Percentiles rank a stretch among this genome's conserved stretches.
These are phyloP conservation scores for Apis dorsata DNA, from an alignment of 1,140 invertebrate species.

Conservation along the genomic window DNA sequence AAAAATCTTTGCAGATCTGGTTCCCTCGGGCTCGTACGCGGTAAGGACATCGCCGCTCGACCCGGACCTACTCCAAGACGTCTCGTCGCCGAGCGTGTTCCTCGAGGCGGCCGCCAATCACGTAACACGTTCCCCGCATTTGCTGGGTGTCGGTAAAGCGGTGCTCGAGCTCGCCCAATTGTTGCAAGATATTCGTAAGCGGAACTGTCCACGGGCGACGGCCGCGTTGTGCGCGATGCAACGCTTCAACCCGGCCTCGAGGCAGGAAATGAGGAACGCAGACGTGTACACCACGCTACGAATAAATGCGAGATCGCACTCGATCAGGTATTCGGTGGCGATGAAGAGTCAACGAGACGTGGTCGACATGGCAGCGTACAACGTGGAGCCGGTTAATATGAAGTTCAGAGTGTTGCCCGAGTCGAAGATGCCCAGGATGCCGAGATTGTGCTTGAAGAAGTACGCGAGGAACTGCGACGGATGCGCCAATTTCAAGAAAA, in stretches of 20 bases:
- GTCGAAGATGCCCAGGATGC: conserved; percentile 50
- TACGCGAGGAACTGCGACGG: conserved; percentile 62
- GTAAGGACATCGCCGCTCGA: conserved; percentile 63
- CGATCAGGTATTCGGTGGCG: conserved; percentile 62
- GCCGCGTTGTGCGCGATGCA: conserved; percentile 55
- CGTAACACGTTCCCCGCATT: conserved; percentile 69
- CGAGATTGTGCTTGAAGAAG: conserved; percentile 66
- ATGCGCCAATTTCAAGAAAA: conserved; percentile 70
- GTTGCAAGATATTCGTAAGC: conserved; percentile 57
- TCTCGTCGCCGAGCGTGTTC: conserved; percentile 53
- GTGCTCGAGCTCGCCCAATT: conserved; percentile 65
- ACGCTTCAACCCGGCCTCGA: conserved; percentile 47
- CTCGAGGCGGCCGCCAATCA: conserved; percentile 46
- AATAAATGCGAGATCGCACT: conserved; percentile 63
- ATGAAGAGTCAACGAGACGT: conserved; percentile 55
- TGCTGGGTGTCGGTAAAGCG: conserved; percentile 72
- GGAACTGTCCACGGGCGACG: conserved; percentile 51
- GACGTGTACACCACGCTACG: conserved; percentile 71
- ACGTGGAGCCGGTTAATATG: conserved; percentile 50
- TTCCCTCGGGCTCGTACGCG: conserved; percentile 71
- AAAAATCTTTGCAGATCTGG: conserved; percentile 62
- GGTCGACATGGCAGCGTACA: conserved; percentile 60
- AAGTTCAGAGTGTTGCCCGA: conserved; percentile 54
- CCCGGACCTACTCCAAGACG: conserved; percentile 47
- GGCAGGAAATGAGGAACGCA: conserved; percentile 56